phyloP scores from a whole-genome alignment of 1,140 invertebrate species.

The Nephotettix cincticeps region DNA sequence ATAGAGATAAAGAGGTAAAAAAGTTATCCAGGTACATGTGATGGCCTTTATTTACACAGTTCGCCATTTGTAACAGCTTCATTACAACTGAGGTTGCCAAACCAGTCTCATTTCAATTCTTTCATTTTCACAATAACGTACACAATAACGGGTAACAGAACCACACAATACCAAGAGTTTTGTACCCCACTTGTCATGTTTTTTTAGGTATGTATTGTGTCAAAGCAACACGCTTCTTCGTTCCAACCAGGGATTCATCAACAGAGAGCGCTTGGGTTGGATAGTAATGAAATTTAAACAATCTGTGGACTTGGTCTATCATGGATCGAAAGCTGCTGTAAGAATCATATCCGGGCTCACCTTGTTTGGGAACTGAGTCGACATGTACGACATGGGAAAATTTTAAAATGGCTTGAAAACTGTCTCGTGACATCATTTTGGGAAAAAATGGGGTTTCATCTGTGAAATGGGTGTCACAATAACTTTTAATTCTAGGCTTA shows the following conservation, averaged over 20 bases:
- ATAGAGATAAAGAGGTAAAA: constrained; percentile 7
- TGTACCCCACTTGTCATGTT: constrained; percentile 35
- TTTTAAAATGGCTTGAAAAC: constrained; percentile 18
- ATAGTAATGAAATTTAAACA: constrained; percentile 39
- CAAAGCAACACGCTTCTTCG: constrained; percentile 33
- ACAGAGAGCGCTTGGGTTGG: constrained; percentile 39
- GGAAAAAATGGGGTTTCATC: background rate
- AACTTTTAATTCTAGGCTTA: constrained; percentile 3
- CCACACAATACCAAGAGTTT: constrained; percentile 36
- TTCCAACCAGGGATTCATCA: constrained; percentile 40
- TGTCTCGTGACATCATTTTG: background rate
- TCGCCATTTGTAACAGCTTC: background rate
- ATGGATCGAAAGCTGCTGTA: constrained; percentile 39
- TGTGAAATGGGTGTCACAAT: background rate
- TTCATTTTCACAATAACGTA: constrained; percentile 28
- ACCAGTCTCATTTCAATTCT: constrained; percentile 17
- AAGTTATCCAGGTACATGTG: constrained; percentile 20
- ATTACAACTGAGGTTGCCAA: constrained; percentile 1
- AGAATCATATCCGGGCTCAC: constrained; percentile 38
- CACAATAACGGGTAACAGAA: constrained; percentile 32
- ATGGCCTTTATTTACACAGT: constrained; percentile 17
- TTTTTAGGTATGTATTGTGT: constrained; percentile 42
- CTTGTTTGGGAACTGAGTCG: constrained; percentile 26
- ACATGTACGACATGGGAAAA: constrained; percentile 33
- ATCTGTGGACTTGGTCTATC: constrained; percentile 40